These are phyloP conservation scores for Hestina assimilis DNA, from an alignment of 1,140 invertebrate genomes.

Conservation along the genomic window DNA sequence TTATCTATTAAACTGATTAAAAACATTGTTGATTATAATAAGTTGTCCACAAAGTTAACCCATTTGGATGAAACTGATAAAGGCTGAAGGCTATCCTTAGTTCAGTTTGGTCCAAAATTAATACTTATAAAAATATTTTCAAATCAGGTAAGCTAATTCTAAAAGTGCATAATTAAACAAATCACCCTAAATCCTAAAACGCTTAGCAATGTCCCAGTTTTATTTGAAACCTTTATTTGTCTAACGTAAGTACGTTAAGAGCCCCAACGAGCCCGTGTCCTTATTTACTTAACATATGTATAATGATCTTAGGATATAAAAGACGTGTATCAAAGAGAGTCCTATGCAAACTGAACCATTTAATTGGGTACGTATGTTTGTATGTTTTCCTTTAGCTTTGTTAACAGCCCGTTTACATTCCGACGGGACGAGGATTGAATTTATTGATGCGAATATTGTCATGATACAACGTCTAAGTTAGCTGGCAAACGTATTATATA, in stretches of 20 bases:
- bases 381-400: constrained; percentile 29
- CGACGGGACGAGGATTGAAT: background rate
- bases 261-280: background rate
- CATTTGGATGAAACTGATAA: too few species aligned
- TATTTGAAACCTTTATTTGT: background rate
- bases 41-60: too few species aligned
- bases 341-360: constrained; percentile 51
- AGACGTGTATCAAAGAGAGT: constrained; percentile 35
- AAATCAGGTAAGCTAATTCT: too few species aligned
- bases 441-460: background rate
- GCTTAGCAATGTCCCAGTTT: background rate
- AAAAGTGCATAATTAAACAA: too few species aligned
- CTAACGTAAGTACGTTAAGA: background rate
- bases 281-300: background rate
- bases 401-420: constrained; percentile 11
- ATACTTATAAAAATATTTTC: too few species aligned
- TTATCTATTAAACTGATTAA: too few species aligned
- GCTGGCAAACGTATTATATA: background rate
- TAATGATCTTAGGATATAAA: constrained; percentile 22
- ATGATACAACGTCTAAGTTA: background rate
- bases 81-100: too few species aligned
- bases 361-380: constrained; percentile 54
- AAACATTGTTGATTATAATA: too few species aligned
- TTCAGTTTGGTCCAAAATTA: too few species aligned
- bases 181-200: too few species aligned